Conservation (phyloP, 2,113 vertebrate species). For the Pseudonaja textilis region DNA sequence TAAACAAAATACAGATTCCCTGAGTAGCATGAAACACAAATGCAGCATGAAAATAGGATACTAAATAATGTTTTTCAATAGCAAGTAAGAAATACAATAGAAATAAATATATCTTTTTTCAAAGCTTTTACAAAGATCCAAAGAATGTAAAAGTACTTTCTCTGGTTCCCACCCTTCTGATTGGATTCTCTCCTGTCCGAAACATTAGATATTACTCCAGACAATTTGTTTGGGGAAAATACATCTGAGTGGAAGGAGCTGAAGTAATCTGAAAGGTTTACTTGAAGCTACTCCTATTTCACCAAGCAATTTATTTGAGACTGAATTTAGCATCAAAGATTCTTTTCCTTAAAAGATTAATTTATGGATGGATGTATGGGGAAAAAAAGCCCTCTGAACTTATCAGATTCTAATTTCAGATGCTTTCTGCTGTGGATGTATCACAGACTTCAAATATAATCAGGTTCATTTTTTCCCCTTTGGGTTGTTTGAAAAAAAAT, state of each 20-base stretch:
- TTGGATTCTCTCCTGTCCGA: not conserved
- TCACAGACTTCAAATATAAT: not conserved
- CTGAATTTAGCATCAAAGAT: not conserved
- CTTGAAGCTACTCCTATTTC: not conserved
- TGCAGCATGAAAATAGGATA: not conserved
- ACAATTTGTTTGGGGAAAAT: not conserved
- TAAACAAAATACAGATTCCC: not conserved
- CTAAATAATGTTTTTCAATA: not conserved
- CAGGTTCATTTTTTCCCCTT: not conserved
- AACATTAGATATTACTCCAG: not conserved
- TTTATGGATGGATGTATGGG: not conserved
- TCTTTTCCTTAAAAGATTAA: not conserved
- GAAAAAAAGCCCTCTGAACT: not conserved
- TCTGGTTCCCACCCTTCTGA: not conserved
- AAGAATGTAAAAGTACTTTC: not conserved
- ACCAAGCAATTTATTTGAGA: constrained; percentile 2
- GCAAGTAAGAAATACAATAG: not conserved
- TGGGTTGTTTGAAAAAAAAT: not conserved
- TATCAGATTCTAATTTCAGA: not conserved
- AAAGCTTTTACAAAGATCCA: not conserved
- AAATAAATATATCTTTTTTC: not conserved
- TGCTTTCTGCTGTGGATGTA: not conserved
- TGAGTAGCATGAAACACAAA: not conserved
- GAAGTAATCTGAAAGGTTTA: not conserved
- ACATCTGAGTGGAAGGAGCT: not conserved